Conservation (phyloP, 1,140 invertebrate species). For the Drosophila takahashii region DNA sequence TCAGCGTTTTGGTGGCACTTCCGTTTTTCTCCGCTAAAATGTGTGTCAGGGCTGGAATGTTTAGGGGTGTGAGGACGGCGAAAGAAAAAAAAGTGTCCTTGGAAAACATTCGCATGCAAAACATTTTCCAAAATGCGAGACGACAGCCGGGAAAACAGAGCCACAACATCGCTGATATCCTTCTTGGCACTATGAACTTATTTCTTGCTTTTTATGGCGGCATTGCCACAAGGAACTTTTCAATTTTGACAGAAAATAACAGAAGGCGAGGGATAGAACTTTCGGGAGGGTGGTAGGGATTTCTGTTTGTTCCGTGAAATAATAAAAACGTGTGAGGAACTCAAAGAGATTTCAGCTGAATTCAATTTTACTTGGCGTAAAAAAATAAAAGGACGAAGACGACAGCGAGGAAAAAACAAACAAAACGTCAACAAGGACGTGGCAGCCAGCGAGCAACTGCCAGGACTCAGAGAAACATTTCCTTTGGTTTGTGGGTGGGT, state of each 20-base stretch:
- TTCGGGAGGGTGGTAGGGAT: constrained; percentile 10
- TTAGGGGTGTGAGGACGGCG: neutral
- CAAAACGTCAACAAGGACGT: constrained; percentile 62
- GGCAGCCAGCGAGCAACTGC: constrained; percentile 27
- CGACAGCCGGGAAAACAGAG: constrained; percentile 38
- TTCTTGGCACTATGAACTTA: constrained; percentile 34
- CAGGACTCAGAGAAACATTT: constrained; percentile 16
- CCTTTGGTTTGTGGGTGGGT: neutral
- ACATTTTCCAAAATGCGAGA: constrained; percentile 38
- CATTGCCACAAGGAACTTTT: constrained; percentile 46
- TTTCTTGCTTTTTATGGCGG: constrained; percentile 37
- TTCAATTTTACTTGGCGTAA: constrained; percentile 63
- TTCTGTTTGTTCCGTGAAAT: constrained; percentile 66
- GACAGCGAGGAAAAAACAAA: constrained; percentile 18
- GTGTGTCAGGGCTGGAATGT: constrained; percentile 61
- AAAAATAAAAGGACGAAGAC: constrained; percentile 20
- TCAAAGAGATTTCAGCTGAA: constrained; percentile 75
- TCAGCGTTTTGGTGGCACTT: constrained; percentile 65
- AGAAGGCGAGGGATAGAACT: neutral
- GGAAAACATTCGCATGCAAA: constrained; percentile 52
- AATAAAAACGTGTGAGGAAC: constrained; percentile 72
- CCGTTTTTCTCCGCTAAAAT: constrained; percentile 47
- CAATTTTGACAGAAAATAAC: constrained; percentile 55
- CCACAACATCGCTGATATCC: constrained; percentile 37
- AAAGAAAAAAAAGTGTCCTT: constrained; percentile 32